Conservation (phyloP, 1,140 invertebrate genomes). For the Pinna nobilis region DNA sequence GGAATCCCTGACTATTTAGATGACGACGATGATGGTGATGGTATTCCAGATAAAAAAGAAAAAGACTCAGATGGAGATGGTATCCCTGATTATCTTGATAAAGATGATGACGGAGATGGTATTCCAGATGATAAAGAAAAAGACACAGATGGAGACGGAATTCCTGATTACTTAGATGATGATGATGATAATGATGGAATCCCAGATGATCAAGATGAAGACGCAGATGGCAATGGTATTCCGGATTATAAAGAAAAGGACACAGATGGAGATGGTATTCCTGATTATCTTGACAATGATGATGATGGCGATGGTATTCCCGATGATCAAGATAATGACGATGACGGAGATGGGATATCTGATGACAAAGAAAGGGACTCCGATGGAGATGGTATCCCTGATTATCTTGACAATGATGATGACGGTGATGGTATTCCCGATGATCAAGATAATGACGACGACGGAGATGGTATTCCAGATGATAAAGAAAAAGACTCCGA, state of each 20-base stretch:
- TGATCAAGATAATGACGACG: slow-evolving; percentile 43
- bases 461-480: slow-evolving; percentile 48
- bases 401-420: slow-evolving; percentile 47
- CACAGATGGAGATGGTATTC: slow-evolving; percentile 64
- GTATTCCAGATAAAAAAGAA: slow-evolving; percentile 65
- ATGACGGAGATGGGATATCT: slow-evolving; percentile 68
- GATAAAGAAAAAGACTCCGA: slow-evolving; percentile 31
- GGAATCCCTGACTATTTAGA: slow-evolving; percentile 63
- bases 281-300: slow-evolving; percentile 60
- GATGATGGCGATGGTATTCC: slow-evolving; percentile 65
- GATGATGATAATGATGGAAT: slow-evolving; percentile 65
- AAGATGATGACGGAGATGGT: slow-evolving; percentile 62
- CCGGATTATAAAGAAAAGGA: slow-evolving; percentile 67
- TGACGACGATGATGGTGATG: slow-evolving; percentile 65
- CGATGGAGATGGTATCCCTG: slow-evolving; percentile 64
- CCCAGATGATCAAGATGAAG: slow-evolving; percentile 54
- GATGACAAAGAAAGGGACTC: slow-evolving; percentile 65
- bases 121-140: slow-evolving; percentile 63
- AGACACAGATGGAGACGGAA: slow-evolving; percentile 67
- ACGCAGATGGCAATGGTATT: slow-evolving; percentile 64
- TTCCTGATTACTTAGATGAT: slow-evolving; percentile 52
- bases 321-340: slow-evolving; percentile 54
- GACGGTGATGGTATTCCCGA: slow-evolving; percentile 56
- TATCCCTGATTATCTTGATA: slow-evolving; percentile 58
- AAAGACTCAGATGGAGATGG: slow-evolving; percentile 63